Conservation (phyloP, 23 tunicate species). For the Trididemnum nubilum region DNA sequence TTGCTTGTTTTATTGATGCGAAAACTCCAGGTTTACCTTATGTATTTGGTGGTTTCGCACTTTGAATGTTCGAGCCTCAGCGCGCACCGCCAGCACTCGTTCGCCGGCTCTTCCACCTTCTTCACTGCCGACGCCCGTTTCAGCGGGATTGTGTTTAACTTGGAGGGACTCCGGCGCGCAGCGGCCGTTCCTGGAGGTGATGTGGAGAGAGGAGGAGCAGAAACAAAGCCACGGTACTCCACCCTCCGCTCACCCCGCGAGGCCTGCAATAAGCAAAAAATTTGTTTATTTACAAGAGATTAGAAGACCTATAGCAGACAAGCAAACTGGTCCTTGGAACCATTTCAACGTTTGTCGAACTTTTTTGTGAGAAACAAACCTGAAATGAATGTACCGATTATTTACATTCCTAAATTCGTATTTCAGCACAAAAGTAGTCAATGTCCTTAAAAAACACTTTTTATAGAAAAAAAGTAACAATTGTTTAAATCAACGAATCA, state of each 20-base stretch:
- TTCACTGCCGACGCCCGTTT: conserved; percentile 59
- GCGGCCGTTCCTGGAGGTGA: conserved; percentile 71
- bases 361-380: too few relatives aligned
- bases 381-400: too few relatives aligned
- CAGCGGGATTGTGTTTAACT: conserved; percentile 51
- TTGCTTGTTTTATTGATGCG: too few relatives aligned
- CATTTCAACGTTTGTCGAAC: too few relatives aligned
- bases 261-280: conserved; percentile 38
- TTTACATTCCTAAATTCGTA: too few relatives aligned
- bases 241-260: conserved; percentile 73
- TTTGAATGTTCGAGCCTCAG: conserved; percentile 76
- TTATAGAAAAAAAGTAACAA: too few relatives aligned
- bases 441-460: too few relatives aligned
- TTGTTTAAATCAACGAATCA: too few relatives aligned
- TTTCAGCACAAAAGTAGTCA: too few relatives aligned
- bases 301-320: too few relatives aligned
- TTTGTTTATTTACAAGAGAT: too few relatives aligned
- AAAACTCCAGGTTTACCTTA: conserved; percentile 56
- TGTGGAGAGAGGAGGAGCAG: conserved; percentile 85
- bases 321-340: too few relatives aligned
- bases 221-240: conserved; percentile 89
- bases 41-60: conserved; percentile 89
- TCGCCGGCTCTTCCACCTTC: conserved; percentile 45
- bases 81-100: conserved; percentile 92
- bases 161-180: conserved; percentile 46